phyloP scores from a whole-genome alignment of 2,113 vertebrate genomes.

The Sporophila hypoxantha region DNA sequence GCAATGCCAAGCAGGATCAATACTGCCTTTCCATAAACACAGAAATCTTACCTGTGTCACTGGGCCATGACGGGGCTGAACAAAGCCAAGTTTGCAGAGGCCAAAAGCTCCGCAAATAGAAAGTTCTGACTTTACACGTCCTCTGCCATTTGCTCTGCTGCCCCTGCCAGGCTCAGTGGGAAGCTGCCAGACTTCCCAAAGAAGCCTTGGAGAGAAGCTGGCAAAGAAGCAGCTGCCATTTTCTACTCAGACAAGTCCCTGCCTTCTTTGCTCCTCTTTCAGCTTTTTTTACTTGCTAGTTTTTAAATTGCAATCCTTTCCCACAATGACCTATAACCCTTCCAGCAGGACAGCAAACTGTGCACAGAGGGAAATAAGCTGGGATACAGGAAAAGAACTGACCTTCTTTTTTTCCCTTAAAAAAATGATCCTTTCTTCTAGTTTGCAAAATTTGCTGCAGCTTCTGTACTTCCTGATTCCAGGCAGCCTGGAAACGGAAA shows the following conservation, averaged over 20 bases:
- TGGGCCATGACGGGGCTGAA: background rate
- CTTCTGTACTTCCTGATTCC: conserved; percentile 56
- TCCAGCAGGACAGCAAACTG: background rate
- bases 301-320: conserved; percentile 14
- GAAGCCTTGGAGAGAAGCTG: background rate
- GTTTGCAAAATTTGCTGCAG: conserved; percentile 30
- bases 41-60: conserved; percentile 1
- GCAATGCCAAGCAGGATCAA: background rate
- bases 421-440: conserved; percentile 34
- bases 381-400: conserved; percentile 5
- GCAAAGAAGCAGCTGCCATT: conserved; percentile 28
- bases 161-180: background rate
- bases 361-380: background rate
- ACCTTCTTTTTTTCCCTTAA: conserved; percentile 13
- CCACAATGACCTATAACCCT: background rate
- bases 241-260: background rate
- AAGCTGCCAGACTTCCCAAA: background rate
- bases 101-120: background rate
- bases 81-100: background rate
- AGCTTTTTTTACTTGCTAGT: background rate
- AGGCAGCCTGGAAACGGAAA: conserved; percentile 60
- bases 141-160: conserved; percentile 7
- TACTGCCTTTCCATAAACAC: background rate
- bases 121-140: background rate
- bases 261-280: background rate